A percentile compares a stretch with the other conserved stretches of the same genome.
Conservation (phyloP, 2,797 vertebrate species). For the Lindbergichthys nudifrons region DNA sequence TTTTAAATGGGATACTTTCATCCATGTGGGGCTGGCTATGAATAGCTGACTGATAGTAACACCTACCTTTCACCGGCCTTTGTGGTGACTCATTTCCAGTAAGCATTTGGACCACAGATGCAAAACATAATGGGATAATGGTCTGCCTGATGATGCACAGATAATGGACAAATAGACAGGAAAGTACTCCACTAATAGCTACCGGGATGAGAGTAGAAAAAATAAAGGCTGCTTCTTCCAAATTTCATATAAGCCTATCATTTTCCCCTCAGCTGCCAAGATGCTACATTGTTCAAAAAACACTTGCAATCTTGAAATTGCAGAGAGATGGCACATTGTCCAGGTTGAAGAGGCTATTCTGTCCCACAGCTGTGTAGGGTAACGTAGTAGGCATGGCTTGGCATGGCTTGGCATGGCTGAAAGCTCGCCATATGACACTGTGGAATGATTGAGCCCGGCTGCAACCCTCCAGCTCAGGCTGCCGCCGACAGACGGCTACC, state of each 20-base stretch:
- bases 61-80: conserved; percentile 75
- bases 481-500: conserved; percentile 79
- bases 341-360: conserved; percentile 55
- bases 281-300: conserved; percentile 58
- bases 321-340: conserved; percentile 49
- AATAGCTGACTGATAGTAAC: conserved; percentile 80
- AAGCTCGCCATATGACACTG: conserved; percentile 77
- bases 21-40: conserved; percentile 72
- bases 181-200: conserved; percentile 78
- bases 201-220: conserved; percentile 50
- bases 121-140: conserved; percentile 84
- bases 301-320: conserved; percentile 59
- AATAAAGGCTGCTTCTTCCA: conserved; percentile 61
- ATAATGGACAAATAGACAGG: conserved; percentile 82
- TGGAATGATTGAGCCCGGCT: conserved; percentile 69
- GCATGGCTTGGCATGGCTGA: conserved; percentile 62
- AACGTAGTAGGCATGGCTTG: conserved; percentile 48
- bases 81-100: conserved; percentile 81
- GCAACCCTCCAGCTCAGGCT: conserved; percentile 71
- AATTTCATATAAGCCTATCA: conserved; percentile 70
- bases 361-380: conserved; percentile 73
- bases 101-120: conserved; percentile 82
- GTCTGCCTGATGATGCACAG: conserved; percentile 80
- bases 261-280: conserved; percentile 52
- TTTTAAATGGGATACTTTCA: conserved; percentile 75